Evolutionary conservation across 1,140 invertebrate species (phyloP), one percentile per base, ranked within the genome.

Genomic region (Plutomurus gul): DNA sequence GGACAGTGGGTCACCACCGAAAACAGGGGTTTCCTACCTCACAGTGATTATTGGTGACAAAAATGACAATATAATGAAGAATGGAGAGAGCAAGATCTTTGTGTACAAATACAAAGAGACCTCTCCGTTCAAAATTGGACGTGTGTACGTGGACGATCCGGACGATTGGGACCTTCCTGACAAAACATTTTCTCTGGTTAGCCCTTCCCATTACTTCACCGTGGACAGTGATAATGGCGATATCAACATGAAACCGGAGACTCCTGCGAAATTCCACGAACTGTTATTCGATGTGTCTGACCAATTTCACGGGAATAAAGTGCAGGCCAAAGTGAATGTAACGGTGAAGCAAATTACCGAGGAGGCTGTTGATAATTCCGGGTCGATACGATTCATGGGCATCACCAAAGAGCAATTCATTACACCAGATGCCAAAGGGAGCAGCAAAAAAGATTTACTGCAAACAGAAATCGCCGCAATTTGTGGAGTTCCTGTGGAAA

Each of bases 81-180:
- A 91, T 51, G 96, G 96, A 0, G 89, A 90, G 5, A 96, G 95
- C 84, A 90, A 91, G 71, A 96, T 98, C 84, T 93, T 95, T 85
- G 93, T 98, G 1, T 97, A 97, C 86, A 96, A 96, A 85, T 97
- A 95, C 85, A 93, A 92, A 87, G 92, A 91, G 88, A 80, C 76
- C 73, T 39, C 30, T 10, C 33, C 79, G 10, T 78, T 80, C 37
- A 60, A 56, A 81, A 95, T 98, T 51, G 96, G 96, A 0, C 88
- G 94, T 25, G 95, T 97, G 1, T 97, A 94, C 86, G 95, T 96
- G 0, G 90, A 94, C 33, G 96, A 98, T 87, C 88, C 90, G 0
- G 96, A 98, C 85, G 96, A 98, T 85, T 97, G 95, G 95, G 96
- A 98, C 87, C 86, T 96, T 47, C 90, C 91, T 0, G 95, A 98